Conservation (phyloP, 2,113 vertebrate genomes). For the Setophaga coronata region DNA sequence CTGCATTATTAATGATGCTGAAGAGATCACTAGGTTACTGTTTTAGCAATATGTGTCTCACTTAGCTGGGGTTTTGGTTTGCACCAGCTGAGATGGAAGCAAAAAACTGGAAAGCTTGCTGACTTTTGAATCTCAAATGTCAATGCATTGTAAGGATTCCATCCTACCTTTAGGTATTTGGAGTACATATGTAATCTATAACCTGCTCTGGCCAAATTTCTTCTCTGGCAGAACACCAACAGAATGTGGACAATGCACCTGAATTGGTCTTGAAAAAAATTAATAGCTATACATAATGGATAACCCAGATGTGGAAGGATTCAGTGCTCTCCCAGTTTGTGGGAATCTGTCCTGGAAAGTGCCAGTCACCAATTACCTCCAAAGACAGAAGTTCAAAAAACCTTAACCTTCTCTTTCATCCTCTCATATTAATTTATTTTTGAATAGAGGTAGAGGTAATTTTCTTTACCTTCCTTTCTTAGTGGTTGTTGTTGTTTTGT, state of each 20-base stretch:
- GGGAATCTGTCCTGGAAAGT: background rate
- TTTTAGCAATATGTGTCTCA: background rate
- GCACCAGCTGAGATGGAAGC: background rate
- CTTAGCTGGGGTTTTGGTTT: background rate
- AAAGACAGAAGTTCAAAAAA: background rate
- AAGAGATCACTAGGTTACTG: constrained; percentile 12
- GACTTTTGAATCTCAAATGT: background rate
- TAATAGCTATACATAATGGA: background rate
- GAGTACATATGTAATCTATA: background rate
- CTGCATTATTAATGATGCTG: constrained; percentile 39
- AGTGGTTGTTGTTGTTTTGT: background rate
- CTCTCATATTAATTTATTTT: background rate
- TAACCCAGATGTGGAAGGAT: background rate
- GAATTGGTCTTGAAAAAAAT: background rate
- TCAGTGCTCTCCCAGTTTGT: background rate
- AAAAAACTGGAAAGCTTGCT: background rate
- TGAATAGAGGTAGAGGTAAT: background rate
- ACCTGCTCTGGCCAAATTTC: background rate
- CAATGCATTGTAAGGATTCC: background rate
- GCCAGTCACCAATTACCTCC: background rate
- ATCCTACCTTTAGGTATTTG: background rate
- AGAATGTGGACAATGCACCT: background rate
- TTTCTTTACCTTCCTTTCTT: background rate
- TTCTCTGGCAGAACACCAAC: background rate
- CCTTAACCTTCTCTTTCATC: background rate